These are phyloP conservation scores for Cecropterus lyciades DNA, from an alignment of 1,140 invertebrate genomes.

Conservation along the genomic window DNA sequence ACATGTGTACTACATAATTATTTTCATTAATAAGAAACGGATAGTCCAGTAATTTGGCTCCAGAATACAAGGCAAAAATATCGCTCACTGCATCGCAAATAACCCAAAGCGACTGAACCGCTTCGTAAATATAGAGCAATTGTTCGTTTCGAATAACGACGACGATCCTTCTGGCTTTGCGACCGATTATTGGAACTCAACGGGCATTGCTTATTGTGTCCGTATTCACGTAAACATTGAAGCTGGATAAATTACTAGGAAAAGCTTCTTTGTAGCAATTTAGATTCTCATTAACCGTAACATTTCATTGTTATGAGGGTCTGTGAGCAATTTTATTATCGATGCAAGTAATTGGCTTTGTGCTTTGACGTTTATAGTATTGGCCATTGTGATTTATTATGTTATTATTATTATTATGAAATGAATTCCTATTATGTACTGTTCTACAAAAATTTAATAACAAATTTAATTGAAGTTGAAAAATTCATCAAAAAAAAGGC, in stretches of 20 bases:
- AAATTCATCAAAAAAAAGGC: too few relatives aligned
- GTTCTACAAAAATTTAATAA: too few relatives aligned
- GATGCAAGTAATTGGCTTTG: background rate
- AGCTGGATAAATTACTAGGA: conserved; percentile 15
- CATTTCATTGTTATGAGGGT: background rate
- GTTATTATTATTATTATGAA: too few relatives aligned
- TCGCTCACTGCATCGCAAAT: conserved; percentile 36
- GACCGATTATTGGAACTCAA: conserved; percentile 30
- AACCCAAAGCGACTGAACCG: conserved; percentile 38
- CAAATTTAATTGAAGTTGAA: too few relatives aligned
- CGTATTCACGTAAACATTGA: conserved; percentile 11
- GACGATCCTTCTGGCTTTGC: conserved; percentile 41
- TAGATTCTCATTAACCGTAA: background rate
- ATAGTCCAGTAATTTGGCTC: background rate
- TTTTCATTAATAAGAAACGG: too few relatives aligned
- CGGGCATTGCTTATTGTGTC: conserved; percentile 27
- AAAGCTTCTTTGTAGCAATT: conserved; percentile 1
- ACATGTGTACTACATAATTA: too few relatives aligned
- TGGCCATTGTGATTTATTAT: background rate
- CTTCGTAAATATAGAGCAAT: conserved; percentile 49
- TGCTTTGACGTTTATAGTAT: background rate
- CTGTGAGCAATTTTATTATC: background rate
- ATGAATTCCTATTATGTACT: too few relatives aligned
- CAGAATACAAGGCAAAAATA: conserved; percentile 40
- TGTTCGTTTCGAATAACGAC: conserved; percentile 47